phyloP scores from a whole-genome alignment of 2,888 invertebrate genomes.

The Nowickia ferox region DNA sequence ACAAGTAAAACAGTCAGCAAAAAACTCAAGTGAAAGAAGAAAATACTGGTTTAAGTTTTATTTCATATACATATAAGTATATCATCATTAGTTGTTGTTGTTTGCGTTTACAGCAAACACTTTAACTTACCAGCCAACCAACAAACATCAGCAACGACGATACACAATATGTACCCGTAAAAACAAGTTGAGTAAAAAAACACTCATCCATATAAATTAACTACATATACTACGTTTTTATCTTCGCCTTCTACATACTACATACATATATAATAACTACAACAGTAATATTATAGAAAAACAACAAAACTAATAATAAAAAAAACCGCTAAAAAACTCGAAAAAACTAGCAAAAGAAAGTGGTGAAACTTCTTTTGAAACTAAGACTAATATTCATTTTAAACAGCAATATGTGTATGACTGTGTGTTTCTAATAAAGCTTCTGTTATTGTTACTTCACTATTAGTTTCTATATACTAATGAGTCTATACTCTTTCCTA shows the following conservation, averaged over 20 bases:
- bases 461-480: constrained; percentile 11
- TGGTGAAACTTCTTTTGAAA: constrained; percentile 71
- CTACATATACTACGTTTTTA: constrained; percentile 46
- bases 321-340: constrained; percentile 65
- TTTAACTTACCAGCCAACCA: constrained; percentile 51
- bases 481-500: background rate
- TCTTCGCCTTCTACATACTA: constrained; percentile 41
- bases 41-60: constrained; percentile 75
- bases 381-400: constrained; percentile 22
- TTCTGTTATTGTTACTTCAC: constrained; percentile 27
- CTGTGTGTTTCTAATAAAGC: constrained; percentile 28
- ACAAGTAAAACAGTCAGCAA: constrained; percentile 62
- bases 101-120: constrained; percentile 58
- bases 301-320: constrained; percentile 47
- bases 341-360: constrained; percentile 68
- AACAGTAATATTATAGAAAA: constrained; percentile 26
- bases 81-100: constrained; percentile 53
- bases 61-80: constrained; percentile 49
- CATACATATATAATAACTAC: constrained; percentile 26
- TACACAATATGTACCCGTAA: constrained; percentile 40
- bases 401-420: constrained; percentile 17
- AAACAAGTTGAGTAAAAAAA: constrained; percentile 65
- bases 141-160: constrained; percentile 53
- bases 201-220: constrained; percentile 67
- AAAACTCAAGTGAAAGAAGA: constrained; percentile 73